Percentiles rank a stretch among this genome's conserved stretches.
These are phyloP conservation scores for Scomber colias DNA, from an alignment of 2,113 vertebrate species.

Conservation along the genomic window DNA sequence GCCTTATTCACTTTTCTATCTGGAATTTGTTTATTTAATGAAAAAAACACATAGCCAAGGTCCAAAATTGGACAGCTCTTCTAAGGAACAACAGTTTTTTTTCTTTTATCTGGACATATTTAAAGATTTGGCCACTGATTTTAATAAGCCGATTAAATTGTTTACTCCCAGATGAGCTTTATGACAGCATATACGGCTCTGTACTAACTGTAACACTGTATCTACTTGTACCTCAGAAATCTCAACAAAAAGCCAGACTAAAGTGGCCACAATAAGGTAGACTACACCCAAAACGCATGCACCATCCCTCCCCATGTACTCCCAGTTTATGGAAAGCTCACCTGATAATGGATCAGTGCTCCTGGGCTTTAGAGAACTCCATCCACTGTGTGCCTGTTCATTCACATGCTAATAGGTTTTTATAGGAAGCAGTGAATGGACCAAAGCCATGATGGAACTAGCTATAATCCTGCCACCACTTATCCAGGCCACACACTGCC, in stretches of 20 bases:
- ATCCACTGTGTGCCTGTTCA: slow-evolving; percentile 70
- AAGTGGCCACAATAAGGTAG: slow-evolving; percentile 19
- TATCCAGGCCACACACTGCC: slow-evolving; percentile 65
- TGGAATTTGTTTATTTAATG: not conserved
- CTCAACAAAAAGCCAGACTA: slow-evolving; percentile 15
- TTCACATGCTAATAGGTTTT: slow-evolving; percentile 83
- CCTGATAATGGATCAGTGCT: slow-evolving; percentile 77
- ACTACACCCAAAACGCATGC: not conserved
- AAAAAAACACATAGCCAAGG: not conserved
- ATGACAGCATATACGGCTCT: slow-evolving; percentile 27
- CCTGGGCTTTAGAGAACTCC: slow-evolving; percentile 71
- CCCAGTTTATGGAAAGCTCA: slow-evolving; percentile 69
- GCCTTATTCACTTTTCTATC: slow-evolving; percentile 3
- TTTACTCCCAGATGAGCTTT: slow-evolving; percentile 44
- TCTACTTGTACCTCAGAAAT: slow-evolving; percentile 28
- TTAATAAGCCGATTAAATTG: slow-evolving; percentile 53
- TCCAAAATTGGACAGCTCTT: too few relatives aligned
- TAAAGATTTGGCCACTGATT: slow-evolving; percentile 10
- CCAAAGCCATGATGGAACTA: slow-evolving; percentile 76
- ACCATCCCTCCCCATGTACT: slow-evolving; percentile 2
- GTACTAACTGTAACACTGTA: too few relatives aligned
- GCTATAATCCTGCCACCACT: slow-evolving; percentile 77
- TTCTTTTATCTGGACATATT: not conserved
- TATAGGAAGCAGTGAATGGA: slow-evolving; percentile 73
- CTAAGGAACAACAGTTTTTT: too few relatives aligned